Evolutionary conservation across 2,797 vertebrate genomes (phyloP).

Genomic region (Gallinago nigripennis): DNA sequence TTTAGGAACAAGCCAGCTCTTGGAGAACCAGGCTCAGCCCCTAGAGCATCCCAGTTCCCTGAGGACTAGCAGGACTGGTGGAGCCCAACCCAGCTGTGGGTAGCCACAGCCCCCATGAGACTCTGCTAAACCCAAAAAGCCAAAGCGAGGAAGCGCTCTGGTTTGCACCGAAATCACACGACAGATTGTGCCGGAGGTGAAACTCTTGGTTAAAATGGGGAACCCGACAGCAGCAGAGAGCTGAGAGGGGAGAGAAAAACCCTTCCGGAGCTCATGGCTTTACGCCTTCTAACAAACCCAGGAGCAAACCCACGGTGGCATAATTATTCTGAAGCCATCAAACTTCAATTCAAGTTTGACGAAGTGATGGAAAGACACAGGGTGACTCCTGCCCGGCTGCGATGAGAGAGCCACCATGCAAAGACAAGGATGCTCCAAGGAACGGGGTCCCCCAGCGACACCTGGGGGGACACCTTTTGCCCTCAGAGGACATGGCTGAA

Average conservation of each 20-base stretch:
- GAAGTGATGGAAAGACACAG: neutral
- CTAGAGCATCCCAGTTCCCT: neutral
- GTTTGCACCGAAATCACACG: neutral
- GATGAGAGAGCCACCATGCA: neutral
- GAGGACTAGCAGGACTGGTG: neutral
- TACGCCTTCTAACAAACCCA: neutral
- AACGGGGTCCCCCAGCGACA: neutral
- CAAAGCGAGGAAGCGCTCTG: neutral
- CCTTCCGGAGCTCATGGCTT: rapidly evolving
- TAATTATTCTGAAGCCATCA: neutral
- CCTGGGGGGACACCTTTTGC: rapidly evolving
- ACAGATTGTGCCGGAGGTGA: rapidly evolving
- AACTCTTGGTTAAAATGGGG: neutral
- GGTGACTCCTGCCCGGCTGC: neutral
- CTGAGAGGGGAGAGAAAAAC: neutral
- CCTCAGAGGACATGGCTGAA: neutral
- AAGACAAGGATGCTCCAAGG: neutral
- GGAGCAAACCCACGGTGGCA: neutral
- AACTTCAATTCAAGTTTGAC: neutral
- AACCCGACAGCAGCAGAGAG: neutral
- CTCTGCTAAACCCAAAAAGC: neutral
- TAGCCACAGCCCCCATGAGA: rapidly evolving
- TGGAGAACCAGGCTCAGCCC: neutral
- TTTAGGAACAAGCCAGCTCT: neutral
- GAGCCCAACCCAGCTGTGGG: neutral